Percentiles rank a stretch among this genome's conserved stretches.
phyloP scores from a whole-genome alignment of 2,888 invertebrate genomes.

The Ethmia dodecea region DNA sequence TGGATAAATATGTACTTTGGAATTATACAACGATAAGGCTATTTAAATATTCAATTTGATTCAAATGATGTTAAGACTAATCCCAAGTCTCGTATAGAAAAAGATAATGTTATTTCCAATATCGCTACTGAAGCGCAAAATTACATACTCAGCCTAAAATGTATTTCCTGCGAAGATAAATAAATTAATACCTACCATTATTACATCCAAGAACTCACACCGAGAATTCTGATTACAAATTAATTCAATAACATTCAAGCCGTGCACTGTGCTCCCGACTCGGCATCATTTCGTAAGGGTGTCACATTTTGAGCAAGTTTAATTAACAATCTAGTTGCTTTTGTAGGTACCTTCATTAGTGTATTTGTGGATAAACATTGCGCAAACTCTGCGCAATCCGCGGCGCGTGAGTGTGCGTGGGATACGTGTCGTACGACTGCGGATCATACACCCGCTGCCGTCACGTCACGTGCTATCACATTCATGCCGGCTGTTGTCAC shows the following conservation, averaged over 20 bases:
- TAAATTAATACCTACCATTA: constrained; percentile 52
- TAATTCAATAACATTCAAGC: constrained; percentile 74
- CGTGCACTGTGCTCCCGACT: constrained; percentile 68
- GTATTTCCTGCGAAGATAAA: constrained; percentile 38
- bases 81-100: too few relatives aligned
- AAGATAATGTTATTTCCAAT: not conserved
- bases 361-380: constrained; percentile 76
- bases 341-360: constrained; percentile 77
- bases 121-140: not conserved
- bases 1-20: not conserved
- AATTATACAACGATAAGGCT: not conserved
- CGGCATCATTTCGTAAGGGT: constrained; percentile 72
- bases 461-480: constrained; percentile 38
- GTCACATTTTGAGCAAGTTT: constrained; percentile 77
- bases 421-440: constrained; percentile 17
- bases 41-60: not conserved
- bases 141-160: constrained; percentile 20
- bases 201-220: constrained; percentile 63
- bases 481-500: constrained; percentile 33
- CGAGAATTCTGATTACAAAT: constrained; percentile 74
- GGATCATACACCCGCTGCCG: constrained; percentile 5
- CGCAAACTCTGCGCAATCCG: constrained; percentile 53
- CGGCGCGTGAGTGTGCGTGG: constrained; percentile 48
- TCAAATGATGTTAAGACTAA: not conserved
- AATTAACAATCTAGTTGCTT: constrained; percentile 78